phyloP scores from a whole-genome alignment of 2,113 vertebrate genomes.

The Talpa occidentalis region DNA sequence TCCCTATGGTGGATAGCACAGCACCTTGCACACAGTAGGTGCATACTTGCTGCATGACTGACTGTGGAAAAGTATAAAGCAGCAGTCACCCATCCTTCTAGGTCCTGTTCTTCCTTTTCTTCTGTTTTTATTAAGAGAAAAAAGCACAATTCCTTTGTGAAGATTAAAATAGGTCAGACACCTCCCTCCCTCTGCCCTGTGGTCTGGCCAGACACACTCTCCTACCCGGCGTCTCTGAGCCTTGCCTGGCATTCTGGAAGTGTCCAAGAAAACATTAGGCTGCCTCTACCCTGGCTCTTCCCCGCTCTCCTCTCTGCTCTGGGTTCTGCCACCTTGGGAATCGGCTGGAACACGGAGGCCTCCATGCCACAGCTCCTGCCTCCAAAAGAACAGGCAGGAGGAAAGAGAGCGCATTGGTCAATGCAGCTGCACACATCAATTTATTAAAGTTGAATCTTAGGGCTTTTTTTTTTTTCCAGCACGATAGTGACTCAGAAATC shows the following conservation, averaged over 20 bases:
- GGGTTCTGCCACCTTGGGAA: background rate
- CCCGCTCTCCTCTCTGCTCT: background rate
- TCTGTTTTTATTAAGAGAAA: constrained; percentile 44
- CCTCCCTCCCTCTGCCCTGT: constrained; percentile 44
- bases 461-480: background rate
- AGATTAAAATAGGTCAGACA: constrained; percentile 73
- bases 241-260: constrained; percentile 29
- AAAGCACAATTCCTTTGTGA: constrained; percentile 46
- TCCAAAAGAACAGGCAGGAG: constrained; percentile 2
- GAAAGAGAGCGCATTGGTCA: background rate
- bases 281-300: background rate
- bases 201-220: constrained; percentile 45
- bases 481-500: background rate
- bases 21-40: background rate
- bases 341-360: background rate
- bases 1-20: background rate
- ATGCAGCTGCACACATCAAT: background rate
- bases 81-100: background rate
- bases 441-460: constrained; percentile 14
- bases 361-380: background rate
- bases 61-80: background rate
- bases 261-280: background rate
- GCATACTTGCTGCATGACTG: background rate
- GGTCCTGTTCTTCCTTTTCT: background rate
- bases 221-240: constrained; percentile 36